Conservation (phyloP, 2,888 invertebrate species). For the Brachypterus glaber region DNA sequence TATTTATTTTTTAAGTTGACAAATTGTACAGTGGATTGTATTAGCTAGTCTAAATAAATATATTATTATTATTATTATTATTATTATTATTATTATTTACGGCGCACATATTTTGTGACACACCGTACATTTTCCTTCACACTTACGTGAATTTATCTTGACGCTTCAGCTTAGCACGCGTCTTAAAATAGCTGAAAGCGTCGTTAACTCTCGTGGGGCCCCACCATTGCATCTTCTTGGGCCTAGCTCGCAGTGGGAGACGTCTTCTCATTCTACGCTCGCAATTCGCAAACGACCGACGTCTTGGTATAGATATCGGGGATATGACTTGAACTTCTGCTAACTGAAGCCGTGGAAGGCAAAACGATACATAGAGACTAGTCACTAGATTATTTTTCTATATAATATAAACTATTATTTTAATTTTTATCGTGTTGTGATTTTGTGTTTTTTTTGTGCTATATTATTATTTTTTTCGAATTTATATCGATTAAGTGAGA, state of each 20-base stretch:
- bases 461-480: constrained; percentile 27
- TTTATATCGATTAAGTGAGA: constrained; percentile 25
- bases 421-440: constrained; percentile 32
- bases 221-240: constrained; percentile 15
- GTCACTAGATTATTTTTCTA: constrained; percentile 23
- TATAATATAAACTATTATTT: constrained; percentile 14
- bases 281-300: constrained; percentile 90
- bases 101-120: no score
- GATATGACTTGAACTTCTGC: constrained; percentile 70
- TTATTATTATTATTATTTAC: no score
- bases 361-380: constrained; percentile 32
- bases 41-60: no score
- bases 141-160: constrained; percentile 22
- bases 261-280: constrained; percentile 65
- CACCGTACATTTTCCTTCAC: no score
- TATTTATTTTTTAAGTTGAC: no score
- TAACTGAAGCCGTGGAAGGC: constrained; percentile 49
- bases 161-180: no score
- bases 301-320: constrained; percentile 70
- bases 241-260: constrained; percentile 35
- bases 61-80: no score
- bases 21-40: no score
- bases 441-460: constrained; percentile 33
- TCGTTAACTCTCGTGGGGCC: constrained; percentile 22
- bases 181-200: constrained; percentile 33